Evolutionary conservation across 2,113 vertebrate genomes (phyloP).

Genomic region (Bujurquina vittata): DNA sequence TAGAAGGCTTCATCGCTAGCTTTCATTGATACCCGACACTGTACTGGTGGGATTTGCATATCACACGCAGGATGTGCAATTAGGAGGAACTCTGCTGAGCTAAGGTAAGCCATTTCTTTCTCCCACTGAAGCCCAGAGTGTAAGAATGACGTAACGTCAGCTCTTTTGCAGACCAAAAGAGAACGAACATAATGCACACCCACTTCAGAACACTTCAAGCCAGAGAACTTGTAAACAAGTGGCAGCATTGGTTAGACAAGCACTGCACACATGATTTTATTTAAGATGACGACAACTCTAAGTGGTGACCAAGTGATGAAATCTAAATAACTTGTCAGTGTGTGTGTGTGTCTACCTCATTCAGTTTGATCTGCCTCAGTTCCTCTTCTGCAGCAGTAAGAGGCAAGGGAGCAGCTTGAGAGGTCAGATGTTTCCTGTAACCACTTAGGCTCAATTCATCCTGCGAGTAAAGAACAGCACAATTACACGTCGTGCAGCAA

Average conservation of each 20-base stretch:
- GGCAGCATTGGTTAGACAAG: background rate
- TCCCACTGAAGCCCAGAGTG: background rate
- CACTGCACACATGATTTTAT: background rate
- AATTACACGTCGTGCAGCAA: background rate
- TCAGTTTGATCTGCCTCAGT: slow-evolving; percentile 93
- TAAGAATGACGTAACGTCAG: background rate
- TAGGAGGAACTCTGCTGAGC: background rate
- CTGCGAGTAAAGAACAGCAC: slow-evolving; percentile 71
- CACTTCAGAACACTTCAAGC: background rate
- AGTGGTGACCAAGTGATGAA: background rate
- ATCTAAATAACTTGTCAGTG: background rate
- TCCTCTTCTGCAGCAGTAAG: slow-evolving; percentile 96
- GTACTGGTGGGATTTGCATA: slow-evolving; percentile 18
- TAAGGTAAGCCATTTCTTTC: slow-evolving; percentile 12
- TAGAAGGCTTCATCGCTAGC: slow-evolving; percentile 32
- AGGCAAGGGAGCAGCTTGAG: slow-evolving; percentile 89
- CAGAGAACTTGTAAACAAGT: background rate
- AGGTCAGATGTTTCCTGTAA: slow-evolving; percentile 89
- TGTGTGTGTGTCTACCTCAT: slow-evolving; percentile 80
- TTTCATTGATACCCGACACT: slow-evolving; percentile 30
- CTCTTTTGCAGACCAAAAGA: slow-evolving; percentile 13
- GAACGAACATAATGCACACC: background rate
- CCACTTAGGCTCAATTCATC: slow-evolving; percentile 92
- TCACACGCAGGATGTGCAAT: slow-evolving; percentile 22
- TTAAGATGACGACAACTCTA: background rate